These are phyloP conservation scores for Lonchura striata DNA, from an alignment of 2,113 vertebrate genomes.

Conservation along the genomic window DNA sequence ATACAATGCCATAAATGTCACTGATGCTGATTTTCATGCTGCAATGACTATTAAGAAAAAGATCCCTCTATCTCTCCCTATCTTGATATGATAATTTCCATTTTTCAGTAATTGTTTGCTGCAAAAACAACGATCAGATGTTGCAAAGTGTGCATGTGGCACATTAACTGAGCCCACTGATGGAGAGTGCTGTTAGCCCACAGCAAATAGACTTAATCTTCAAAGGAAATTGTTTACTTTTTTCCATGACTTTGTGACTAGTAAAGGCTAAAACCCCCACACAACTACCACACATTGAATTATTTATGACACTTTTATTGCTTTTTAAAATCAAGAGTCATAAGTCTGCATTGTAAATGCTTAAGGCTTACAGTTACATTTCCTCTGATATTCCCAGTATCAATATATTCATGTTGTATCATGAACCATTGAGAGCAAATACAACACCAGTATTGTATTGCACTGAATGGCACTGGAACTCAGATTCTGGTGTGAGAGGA, in stretches of 20 bases:
- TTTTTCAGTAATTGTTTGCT: not conserved
- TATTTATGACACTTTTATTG: not conserved
- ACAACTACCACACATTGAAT: not conserved
- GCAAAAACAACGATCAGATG: not conserved
- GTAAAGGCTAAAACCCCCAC: not conserved
- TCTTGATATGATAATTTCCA: not conserved
- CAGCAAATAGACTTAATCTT: not conserved
- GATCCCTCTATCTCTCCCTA: not conserved
- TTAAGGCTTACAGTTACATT: not conserved
- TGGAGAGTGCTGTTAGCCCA: not conserved
- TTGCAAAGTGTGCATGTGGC: not conserved
- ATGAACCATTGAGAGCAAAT: fast-evolving
- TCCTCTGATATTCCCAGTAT: not conserved
- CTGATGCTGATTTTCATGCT: not conserved
- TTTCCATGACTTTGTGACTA: not conserved
- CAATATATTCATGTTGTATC: not conserved
- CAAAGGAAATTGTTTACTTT: not conserved
- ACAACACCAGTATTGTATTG: not conserved
- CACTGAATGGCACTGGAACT: not conserved
- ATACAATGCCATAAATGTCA: not conserved
- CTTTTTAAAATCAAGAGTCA: not conserved
- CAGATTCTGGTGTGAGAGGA: not conserved
- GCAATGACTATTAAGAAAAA: not conserved
- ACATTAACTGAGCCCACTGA: not conserved
- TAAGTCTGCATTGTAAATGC: not conserved